phyloP scores from a whole-genome alignment of 2,113 vertebrate species.

The Labrus mixtus region DNA sequence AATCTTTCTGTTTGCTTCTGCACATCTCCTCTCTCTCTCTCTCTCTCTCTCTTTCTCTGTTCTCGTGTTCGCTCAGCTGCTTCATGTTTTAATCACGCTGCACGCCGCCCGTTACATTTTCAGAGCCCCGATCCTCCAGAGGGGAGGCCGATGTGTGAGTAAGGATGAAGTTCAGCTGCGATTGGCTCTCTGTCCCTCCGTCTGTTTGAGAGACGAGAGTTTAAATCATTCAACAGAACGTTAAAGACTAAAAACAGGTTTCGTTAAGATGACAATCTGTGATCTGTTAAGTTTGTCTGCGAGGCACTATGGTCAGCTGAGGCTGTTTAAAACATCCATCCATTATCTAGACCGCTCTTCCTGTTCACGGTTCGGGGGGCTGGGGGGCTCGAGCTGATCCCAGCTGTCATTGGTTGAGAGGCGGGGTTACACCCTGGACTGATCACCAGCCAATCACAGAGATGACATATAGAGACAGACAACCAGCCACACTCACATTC shows the following conservation, averaged over 20 bases:
- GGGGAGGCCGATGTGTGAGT: constrained; percentile 21
- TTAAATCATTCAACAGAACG: constrained; percentile 33
- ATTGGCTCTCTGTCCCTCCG: not conserved
- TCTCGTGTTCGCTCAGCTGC: not conserved
- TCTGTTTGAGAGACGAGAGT: not conserved
- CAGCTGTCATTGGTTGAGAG: too few relatives aligned
- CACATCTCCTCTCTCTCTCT: not conserved
- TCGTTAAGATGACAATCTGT: too few relatives aligned
- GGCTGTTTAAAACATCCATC: too few relatives aligned
- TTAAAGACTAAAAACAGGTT: constrained; percentile 16
- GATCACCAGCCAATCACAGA: too few relatives aligned
- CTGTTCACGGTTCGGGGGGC: too few relatives aligned
- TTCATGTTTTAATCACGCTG: constrained; percentile 47
- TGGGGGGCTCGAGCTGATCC: too few relatives aligned
- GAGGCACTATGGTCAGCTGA: too few relatives aligned
- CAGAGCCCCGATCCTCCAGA: constrained; percentile 12
- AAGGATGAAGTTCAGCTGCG: constrained; percentile 26
- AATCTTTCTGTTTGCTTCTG: constrained; percentile 26
- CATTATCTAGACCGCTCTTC: too few relatives aligned
- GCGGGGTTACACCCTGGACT: too few relatives aligned
- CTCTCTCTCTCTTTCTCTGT: not conserved
- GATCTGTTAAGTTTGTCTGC: too few relatives aligned
- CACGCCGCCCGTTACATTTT: constrained; percentile 19
- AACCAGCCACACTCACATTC: too few relatives aligned
- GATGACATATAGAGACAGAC: too few relatives aligned